Percentiles rank a stretch among this genome's conserved stretches.
Evolutionary conservation across 2,888 invertebrate species (phyloP).

Genomic region (Acrocyrtus sp.): DNA sequence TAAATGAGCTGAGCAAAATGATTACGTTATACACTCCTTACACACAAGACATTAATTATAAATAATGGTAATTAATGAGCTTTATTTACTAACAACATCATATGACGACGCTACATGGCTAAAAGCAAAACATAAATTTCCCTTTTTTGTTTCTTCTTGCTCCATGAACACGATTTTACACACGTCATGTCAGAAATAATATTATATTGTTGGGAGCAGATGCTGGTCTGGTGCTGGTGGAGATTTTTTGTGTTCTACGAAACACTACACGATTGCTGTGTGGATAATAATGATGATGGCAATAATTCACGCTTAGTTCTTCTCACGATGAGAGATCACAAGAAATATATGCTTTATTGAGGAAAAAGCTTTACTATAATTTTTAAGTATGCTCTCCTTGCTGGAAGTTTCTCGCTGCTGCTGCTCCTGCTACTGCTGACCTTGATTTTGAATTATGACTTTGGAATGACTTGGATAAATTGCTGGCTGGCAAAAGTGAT

Average conservation of each 20-base stretch:
- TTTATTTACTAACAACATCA: neutral
- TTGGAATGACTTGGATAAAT: conserved; percentile 40
- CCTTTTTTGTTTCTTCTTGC: too few species aligned
- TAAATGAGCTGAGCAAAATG: neutral
- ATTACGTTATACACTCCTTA: neutral
- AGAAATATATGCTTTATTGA: neutral
- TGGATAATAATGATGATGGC: neutral
- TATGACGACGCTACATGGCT: neutral
- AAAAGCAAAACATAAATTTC: neutral
- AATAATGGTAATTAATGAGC: conserved; percentile 50
- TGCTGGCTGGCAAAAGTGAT: conserved; percentile 1
- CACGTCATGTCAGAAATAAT: conserved; percentile 2
- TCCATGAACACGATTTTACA: too few species aligned
- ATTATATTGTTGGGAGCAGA: neutral
- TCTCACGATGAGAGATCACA: conserved; percentile 5
- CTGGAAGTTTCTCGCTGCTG: neutral
- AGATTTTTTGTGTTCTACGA: neutral
- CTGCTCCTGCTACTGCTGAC: conserved; percentile 24
- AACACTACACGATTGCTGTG: neutral
- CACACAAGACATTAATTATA: conserved; percentile 18
- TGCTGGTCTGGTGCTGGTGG: neutral
- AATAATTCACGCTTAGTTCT: neutral
- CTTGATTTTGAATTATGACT: conserved; percentile 49
- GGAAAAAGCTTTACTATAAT: neutral
- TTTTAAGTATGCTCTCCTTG: neutral